These are phyloP conservation scores for Agrypnus murinus DNA, from an alignment of 2,888 invertebrate genomes.

Conservation along the genomic window DNA sequence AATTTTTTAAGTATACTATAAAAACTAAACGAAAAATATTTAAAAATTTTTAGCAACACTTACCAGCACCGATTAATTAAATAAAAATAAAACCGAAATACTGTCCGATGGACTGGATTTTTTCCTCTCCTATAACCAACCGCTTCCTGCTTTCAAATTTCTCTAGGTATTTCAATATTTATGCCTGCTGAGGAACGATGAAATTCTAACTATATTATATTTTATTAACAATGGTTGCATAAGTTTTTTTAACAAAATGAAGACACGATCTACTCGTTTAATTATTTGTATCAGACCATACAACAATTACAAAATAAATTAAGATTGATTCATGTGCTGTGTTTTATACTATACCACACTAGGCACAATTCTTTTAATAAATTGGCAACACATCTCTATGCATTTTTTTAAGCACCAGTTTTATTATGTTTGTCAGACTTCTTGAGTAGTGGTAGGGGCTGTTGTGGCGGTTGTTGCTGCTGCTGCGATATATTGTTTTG, in stretches of 20 bases:
- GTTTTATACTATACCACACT: too few species aligned
- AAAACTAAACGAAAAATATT: too few species aligned
- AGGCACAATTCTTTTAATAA: too few species aligned
- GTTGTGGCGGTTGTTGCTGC: background rate
- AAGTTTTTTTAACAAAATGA: background rate
- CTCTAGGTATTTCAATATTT: slow-evolving; percentile 18
- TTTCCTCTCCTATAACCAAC: background rate
- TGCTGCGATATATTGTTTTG: slow-evolving; percentile 1
- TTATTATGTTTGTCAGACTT: too few species aligned
- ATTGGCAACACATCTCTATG: too few species aligned
- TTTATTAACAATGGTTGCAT: slow-evolving; percentile 7
- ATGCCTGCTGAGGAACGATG: background rate
- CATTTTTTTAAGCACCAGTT: too few species aligned
- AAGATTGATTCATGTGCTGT: too few species aligned
- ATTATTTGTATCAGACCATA: too few species aligned
- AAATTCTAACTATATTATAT: too few species aligned
- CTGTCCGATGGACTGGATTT: slow-evolving; percentile 19
- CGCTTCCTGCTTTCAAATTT: slow-evolving; percentile 29
- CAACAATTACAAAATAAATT: too few species aligned
- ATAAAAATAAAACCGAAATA: slow-evolving; percentile 16
- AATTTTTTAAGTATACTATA: too few species aligned
- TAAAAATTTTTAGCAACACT: background rate
- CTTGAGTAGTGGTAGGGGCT: slow-evolving; percentile 4
- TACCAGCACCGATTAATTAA: slow-evolving; percentile 4
- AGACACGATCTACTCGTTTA: background rate